A percentile compares a stretch with the other conserved stretches of the same genome.
phyloP scores from a whole-genome alignment of 2,113 vertebrate genomes.

The Trichomycterus rosablanca region DNA sequence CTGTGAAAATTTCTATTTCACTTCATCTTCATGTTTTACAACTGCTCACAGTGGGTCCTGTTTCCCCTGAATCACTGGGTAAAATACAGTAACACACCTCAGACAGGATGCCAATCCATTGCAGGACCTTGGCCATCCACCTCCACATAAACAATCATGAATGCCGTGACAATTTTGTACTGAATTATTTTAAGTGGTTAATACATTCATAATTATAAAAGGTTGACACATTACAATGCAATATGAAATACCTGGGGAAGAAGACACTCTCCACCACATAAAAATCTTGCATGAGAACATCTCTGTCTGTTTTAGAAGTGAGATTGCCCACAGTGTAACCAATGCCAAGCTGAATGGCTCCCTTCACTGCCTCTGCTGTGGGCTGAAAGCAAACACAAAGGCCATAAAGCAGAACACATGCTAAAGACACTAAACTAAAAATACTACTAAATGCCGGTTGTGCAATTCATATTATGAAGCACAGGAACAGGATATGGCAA shows the following conservation, averaged over 20 bases:
- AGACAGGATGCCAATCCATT: no score
- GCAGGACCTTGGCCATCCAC: no score
- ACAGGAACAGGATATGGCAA: slow-evolving; percentile 15
- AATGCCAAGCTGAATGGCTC: slow-evolving; percentile 92
- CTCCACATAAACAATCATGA: no score
- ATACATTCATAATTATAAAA: no score
- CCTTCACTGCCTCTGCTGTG: slow-evolving; percentile 83
- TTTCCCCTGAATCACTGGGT: no score
- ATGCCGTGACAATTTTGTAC: no score
- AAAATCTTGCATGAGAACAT: slow-evolving; percentile 98
- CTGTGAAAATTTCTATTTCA: no score
- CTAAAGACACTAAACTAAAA: no score
- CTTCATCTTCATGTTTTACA: no score
- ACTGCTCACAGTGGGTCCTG: no score
- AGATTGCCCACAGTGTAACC: slow-evolving; percentile 92
- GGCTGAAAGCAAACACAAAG: slow-evolving; percentile 70
- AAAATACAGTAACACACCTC: no score
- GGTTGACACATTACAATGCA: not conserved
- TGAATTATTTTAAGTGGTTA: no score
- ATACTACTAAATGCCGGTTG: not conserved
- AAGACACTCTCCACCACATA: slow-evolving; percentile 94
- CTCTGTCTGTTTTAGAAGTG: slow-evolving; percentile 90
- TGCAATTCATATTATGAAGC: slow-evolving; percentile 1
- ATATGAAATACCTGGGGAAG: slow-evolving; percentile 79
- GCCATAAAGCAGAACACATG: not conserved